Conservation (phyloP, 2,888 invertebrate species). For the Acronicta leporina region DNA sequence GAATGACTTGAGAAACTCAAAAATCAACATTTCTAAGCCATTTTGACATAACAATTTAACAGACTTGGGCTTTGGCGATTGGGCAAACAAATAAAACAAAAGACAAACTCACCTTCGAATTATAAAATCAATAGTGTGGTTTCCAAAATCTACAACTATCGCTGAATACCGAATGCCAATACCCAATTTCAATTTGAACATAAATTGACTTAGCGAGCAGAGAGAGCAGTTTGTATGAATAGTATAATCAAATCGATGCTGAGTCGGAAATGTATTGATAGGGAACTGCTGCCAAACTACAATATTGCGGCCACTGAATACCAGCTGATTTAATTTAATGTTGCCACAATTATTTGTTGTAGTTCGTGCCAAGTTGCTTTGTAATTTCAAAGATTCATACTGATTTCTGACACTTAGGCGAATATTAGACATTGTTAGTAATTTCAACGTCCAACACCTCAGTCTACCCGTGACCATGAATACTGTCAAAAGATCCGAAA, state of each 20-base stretch:
- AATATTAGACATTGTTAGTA: too few species aligned
- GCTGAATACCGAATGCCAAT: neutral
- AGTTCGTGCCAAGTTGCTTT: neutral
- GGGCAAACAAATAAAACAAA: neutral
- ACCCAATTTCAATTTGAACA: conserved; percentile 10
- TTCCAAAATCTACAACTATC: neutral
- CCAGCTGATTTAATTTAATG: conserved; percentile 18
- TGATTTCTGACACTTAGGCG: too few species aligned
- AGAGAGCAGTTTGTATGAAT: conserved; percentile 23
- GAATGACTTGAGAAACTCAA: too few species aligned
- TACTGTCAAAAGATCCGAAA: too few species aligned
- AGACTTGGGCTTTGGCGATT: too few species aligned
- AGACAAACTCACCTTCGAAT: neutral
- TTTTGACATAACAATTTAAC: too few species aligned
- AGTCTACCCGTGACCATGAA: too few species aligned
- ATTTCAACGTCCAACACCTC: too few species aligned
- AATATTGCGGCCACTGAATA: conserved; percentile 17
- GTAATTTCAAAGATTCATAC: conserved; percentile 5
- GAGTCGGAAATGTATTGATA: conserved; percentile 21
- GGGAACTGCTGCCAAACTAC: conserved; percentile 24
- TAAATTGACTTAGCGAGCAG: conserved; percentile 25
- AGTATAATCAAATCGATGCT: conserved; percentile 15
- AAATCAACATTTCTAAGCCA: too few species aligned
- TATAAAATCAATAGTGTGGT: neutral
- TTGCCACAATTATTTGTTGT: neutral